Base-by-base conservation (phyloP, 2,888 invertebrate species). In the Acrobasis consociella region DNA sequence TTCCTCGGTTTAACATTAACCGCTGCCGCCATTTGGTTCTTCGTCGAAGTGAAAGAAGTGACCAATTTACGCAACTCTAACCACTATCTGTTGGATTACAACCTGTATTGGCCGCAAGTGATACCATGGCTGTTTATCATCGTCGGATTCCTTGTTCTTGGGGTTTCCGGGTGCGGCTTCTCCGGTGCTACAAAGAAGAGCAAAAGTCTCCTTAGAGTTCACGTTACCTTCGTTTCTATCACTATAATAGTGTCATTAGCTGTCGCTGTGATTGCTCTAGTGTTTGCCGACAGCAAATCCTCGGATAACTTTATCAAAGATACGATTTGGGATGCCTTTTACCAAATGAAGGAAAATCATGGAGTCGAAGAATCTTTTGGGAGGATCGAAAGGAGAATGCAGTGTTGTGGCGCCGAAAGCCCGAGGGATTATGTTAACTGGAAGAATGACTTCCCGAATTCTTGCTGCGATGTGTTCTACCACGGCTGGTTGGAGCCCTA, bases 21-120 rank as follows among this genome's bases (percentile, higher is more conserved):
- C 2, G 67, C 77, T 5, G 73, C 75, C 0, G 76, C 81, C 0
- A 72, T 83, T 31, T 84, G 83, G 77, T 82, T 80, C 69, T 85
- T 78, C 70, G 77, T 80, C n/a, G 76, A 84, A 70, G 77, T 85
- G 13, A 67, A 75, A 68, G 72, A 78, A 52, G 72, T 85, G 63
- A 82, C 82, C 0, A 72, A 67, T 9, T 59, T 85, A 11, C 67
- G 85, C 8, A 84, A 85, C 68, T 76, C 72, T 65, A 84, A 83
- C 74, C 91, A 91, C 62, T 91, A 91, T 42, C 67, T 88, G 0
- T 73, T 91, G 66, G 91, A 92, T 68, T 92, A 89, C 79, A 84
- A 80, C 15, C 81, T 92, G 64, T 89, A 90, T 65, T 92, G 90
- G 91, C 89, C 91, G 0, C 91, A 92, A 69, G 89, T 86, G 0